These are phyloP conservation scores for Nothoprocta pentlandii DNA, from an alignment of 2,113 vertebrate genomes.

Conservation along the genomic window DNA sequence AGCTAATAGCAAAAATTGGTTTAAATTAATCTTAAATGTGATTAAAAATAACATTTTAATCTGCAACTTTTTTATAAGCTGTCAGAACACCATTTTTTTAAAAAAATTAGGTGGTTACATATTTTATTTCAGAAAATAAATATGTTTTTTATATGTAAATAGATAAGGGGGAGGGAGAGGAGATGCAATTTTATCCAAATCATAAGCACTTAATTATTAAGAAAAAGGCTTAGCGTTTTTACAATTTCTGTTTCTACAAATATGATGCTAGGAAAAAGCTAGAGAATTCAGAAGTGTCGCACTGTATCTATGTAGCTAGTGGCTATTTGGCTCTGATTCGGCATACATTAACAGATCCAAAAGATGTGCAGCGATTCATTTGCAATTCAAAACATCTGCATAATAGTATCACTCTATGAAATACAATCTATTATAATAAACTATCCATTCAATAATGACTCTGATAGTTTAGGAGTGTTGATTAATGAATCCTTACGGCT, in stretches of 20 bases:
- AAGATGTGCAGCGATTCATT: not conserved
- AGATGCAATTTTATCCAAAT: not conserved
- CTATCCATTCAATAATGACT: not conserved
- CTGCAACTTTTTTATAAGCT: not conserved
- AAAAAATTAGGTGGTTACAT: not conserved
- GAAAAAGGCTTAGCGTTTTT: not conserved
- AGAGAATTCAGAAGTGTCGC: not conserved
- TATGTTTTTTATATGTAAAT: not conserved
- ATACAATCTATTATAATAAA: constrained; percentile 2
- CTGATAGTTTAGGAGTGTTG: not conserved
- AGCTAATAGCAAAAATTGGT: not conserved
- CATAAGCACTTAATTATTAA: not conserved
- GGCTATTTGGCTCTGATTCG: not conserved
- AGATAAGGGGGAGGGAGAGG: rapidly evolving
- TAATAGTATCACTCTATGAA: not conserved
- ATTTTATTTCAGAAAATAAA: not conserved
- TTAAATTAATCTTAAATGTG: not conserved
- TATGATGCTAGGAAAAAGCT: not conserved
- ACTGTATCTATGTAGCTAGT: not conserved
- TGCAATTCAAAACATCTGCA: constrained; percentile 31
- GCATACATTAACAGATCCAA: not conserved
- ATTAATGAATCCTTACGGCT: not conserved
- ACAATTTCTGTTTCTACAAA: not conserved
- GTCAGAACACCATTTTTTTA: rapidly evolving
- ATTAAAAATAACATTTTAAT: not conserved